These are phyloP conservation scores for Pinna nobilis DNA, from an alignment of 1,140 invertebrate genomes.

Conservation along the genomic window DNA sequence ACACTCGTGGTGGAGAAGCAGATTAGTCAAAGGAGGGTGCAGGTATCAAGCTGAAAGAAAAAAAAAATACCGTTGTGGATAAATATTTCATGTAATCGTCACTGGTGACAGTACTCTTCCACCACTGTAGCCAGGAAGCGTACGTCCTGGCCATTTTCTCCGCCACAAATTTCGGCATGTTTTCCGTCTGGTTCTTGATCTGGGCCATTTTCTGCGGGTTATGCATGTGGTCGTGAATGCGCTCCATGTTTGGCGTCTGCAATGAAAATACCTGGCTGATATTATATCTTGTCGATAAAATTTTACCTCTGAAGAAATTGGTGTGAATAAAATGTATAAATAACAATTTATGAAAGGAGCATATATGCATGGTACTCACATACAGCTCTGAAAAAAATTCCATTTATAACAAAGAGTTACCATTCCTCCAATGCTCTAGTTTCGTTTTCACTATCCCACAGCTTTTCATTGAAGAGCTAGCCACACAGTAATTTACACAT, in stretches of 20 bases:
- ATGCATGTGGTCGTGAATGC: slow-evolving; percentile 57
- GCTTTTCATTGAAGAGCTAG: no score
- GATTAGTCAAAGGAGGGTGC: no score
- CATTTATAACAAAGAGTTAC: no score
- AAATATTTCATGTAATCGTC: slow-evolving; percentile 75
- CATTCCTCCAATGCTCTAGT: no score
- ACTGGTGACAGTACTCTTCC: slow-evolving; percentile 70
- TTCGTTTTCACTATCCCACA: no score
- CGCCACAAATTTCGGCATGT: slow-evolving; percentile 61
- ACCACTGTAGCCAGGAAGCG: slow-evolving; percentile 72
- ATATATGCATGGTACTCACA: no score
- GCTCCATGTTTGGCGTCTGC: slow-evolving; percentile 63
- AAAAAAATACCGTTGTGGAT: slow-evolving; percentile 68
- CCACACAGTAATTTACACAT: no score
- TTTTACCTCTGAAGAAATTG: no score
- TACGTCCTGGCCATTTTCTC: slow-evolving; percentile 70
- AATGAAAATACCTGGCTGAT: background rate
- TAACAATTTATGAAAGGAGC: background rate
- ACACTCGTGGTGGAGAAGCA: no score
- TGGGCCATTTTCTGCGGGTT: slow-evolving; percentile 61
- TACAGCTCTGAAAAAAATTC: no score
- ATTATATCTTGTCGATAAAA: no score
- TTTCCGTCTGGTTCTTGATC: slow-evolving; percentile 47
- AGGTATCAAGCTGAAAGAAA: no score
- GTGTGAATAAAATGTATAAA: slow-evolving; percentile 9